These are phyloP conservation scores for Deilephila porcellus DNA, from an alignment of 2,888 invertebrate species.

Conservation along the genomic window DNA sequence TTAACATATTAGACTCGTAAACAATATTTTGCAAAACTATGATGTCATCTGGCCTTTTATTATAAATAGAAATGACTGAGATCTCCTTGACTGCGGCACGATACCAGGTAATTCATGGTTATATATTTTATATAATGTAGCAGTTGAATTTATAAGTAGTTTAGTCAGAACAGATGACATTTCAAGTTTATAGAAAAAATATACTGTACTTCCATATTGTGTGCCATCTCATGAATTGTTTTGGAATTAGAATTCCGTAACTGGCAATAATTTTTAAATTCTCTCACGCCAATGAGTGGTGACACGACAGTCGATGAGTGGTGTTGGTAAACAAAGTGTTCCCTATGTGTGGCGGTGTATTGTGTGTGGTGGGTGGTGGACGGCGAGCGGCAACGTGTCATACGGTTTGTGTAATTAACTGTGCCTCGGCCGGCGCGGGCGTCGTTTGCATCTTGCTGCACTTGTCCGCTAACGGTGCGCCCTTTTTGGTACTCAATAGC, in stretches of 20 bases:
- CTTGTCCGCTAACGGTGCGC: conserved; percentile 66
- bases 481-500: conserved; percentile 63
- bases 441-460: conserved; percentile 66
- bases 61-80: conserved; percentile 43
- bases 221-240: no score
- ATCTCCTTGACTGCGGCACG: conserved; percentile 35
- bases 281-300: no score
- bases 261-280: no score
- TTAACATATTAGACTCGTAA: conserved; percentile 25
- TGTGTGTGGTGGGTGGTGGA: conserved; percentile 48
- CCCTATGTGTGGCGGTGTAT: conserved; percentile 40
- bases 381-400: conserved; percentile 52
- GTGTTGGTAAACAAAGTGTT: neutral
- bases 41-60: conserved; percentile 49
- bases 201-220: no score
- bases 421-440: conserved; percentile 41
- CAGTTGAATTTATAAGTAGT: neutral
- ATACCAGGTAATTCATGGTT: conserved; percentile 13
- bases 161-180: no score
- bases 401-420: conserved; percentile 60
- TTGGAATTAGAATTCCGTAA: no score
- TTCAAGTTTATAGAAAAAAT: no score
- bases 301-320: no score
- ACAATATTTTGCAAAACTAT: conserved; percentile 38
- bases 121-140: neutral